phyloP scores from a whole-genome alignment of 2,888 invertebrate species.

The Pachydiplax longipennis region DNA sequence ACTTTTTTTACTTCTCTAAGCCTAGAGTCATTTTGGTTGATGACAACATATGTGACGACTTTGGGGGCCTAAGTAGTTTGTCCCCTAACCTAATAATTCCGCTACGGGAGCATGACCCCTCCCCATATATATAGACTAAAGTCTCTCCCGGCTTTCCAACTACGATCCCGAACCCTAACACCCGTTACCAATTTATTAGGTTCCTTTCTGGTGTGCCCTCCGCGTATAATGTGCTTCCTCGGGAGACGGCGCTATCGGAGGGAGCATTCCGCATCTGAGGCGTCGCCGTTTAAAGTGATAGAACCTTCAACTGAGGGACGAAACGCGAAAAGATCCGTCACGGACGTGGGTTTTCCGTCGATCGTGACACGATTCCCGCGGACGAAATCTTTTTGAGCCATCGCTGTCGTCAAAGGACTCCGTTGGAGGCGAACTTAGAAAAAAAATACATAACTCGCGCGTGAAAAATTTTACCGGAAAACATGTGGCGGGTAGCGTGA shows the following conservation, averaged over 20 bases:
- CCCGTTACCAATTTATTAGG: constrained; percentile 29
- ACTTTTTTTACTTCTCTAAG: not conserved
- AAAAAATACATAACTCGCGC: not conserved
- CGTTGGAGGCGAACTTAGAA: not conserved
- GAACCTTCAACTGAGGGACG: not conserved
- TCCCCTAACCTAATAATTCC: constrained; percentile 39
- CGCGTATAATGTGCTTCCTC: not conserved
- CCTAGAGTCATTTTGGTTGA: constrained; percentile 32
- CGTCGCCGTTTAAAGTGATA: not conserved
- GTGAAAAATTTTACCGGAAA: not conserved
- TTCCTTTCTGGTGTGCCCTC: constrained; percentile 2
- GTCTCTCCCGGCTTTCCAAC: not conserved
- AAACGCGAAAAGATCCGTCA: not conserved
- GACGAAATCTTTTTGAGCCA: not conserved
- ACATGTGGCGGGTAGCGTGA: not conserved
- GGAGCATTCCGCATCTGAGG: not conserved
- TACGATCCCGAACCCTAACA: constrained; percentile 12
- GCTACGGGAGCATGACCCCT: constrained; percentile 7
- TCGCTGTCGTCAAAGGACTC: not conserved
- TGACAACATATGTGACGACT: constrained; percentile 45
- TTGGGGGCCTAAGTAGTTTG: constrained; percentile 41
- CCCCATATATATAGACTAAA: constrained; percentile 3
- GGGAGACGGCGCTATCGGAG: not conserved
- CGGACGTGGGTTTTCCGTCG: not conserved
- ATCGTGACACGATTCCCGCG: not conserved